Percentiles rank a stretch among this genome's conserved stretches.
Evolutionary conservation across 2,113 vertebrate species (phyloP).

Genomic region (Bubalus kerabau): DNA sequence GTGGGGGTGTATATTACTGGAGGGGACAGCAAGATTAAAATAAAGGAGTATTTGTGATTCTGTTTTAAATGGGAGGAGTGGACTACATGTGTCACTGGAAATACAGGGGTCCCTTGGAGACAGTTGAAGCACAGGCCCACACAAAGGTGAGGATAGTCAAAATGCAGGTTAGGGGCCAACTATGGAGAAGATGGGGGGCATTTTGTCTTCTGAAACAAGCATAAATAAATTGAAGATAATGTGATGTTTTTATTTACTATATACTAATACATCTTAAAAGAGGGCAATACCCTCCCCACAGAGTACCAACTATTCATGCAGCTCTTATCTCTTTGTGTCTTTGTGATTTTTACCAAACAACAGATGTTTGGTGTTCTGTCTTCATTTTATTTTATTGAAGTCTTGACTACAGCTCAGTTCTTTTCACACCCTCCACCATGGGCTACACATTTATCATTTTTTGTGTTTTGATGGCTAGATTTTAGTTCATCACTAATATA

Average conservation of each 20-base stretch:
- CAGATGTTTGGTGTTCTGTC: not conserved
- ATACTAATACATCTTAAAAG: not conserved
- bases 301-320: not conserved
- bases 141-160: not conserved
- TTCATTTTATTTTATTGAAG: not conserved
- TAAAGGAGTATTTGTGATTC: not conserved
- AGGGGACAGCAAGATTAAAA: not conserved
- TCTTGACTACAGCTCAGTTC: not conserved
- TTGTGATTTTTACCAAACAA: not conserved
- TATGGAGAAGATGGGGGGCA: not conserved
- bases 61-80: conserved; percentile 9
- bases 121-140: not conserved
- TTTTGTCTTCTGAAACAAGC: not conserved
- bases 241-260: not conserved
- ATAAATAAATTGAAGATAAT: not conserved
- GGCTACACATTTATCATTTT: not conserved
- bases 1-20: not conserved
- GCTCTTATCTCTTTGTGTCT: not conserved
- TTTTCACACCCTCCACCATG: not conserved
- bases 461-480: not conserved
- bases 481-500: not conserved
- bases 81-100: not conserved
- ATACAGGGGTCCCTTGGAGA: not conserved
- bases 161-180: not conserved
- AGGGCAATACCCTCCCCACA: not conserved